These are phyloP conservation scores for Triplophysa tibetana DNA, from an alignment of 2,113 vertebrate species.

Conservation along the genomic window DNA sequence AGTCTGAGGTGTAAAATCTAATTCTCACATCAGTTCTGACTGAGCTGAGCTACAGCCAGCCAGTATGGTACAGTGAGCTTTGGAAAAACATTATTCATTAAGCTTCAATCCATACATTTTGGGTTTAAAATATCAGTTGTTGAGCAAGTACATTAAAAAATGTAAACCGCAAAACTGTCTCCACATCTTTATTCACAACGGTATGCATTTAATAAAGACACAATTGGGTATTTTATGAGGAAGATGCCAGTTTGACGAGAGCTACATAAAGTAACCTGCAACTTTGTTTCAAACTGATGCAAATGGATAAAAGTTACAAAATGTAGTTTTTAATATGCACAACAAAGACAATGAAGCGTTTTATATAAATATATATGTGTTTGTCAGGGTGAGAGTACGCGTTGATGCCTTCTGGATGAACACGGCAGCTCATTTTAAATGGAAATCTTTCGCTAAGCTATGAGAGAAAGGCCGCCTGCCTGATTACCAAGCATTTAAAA, in stretches of 20 bases:
- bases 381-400: not conserved
- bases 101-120: no score
- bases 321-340: not conserved
- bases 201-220: no score
- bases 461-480: conserved; percentile 28
- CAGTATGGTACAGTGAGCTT: not conserved
- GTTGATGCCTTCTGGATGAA: conserved; percentile 37
- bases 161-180: no score
- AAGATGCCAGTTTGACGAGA: no score
- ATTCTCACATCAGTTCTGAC: not conserved
- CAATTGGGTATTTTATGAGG: no score
- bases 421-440: conserved; percentile 43
- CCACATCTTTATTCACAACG: no score
- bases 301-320: no score
- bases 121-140: no score
- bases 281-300: no score
- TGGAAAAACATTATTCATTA: not conserved
- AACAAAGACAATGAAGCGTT: not conserved
- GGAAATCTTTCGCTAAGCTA: conserved; percentile 44
- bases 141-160: no score
- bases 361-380: not conserved
- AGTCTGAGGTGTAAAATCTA: not conserved
- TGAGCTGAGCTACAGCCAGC: not conserved
- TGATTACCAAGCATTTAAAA: conserved; percentile 47
- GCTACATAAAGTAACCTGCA: no score